Conservation (phyloP, 2,113 vertebrate species). For the Lepus timidus region DNA sequence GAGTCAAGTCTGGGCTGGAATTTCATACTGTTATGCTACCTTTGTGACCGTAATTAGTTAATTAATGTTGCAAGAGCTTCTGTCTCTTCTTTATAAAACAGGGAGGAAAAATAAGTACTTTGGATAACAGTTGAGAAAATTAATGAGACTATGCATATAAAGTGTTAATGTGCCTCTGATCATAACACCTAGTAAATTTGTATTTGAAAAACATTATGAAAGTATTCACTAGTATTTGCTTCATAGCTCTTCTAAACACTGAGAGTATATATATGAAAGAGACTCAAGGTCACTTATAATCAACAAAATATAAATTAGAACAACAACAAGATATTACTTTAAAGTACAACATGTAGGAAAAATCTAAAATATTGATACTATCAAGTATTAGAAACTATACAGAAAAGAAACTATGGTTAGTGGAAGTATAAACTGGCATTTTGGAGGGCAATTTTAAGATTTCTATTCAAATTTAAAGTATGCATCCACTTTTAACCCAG, state of each 20-base stretch:
- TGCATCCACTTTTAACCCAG: not conserved
- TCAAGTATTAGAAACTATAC: not conserved
- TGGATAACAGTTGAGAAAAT: not conserved
- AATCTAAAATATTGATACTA: not conserved
- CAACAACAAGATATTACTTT: not conserved
- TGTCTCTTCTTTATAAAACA: not conserved
- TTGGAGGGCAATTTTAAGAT: conserved; percentile 21
- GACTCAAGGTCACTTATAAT: not conserved
- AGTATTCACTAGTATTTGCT: not conserved
- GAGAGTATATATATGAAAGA: not conserved
- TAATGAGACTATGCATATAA: not conserved
- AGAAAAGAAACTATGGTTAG: not conserved
- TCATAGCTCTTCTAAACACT: not conserved
- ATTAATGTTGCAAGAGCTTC: not conserved
- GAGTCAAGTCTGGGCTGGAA: not conserved
- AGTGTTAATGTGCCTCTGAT: not conserved
- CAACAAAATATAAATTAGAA: not conserved
- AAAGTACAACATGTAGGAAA: conserved; percentile 2
- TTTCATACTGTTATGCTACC: not conserved
- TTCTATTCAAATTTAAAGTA: conserved; percentile 60
- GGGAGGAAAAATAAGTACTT: not conserved
- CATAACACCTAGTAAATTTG: not conserved
- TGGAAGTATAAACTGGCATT: not conserved
- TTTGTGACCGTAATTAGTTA: not conserved
- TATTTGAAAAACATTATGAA: not conserved